Percentiles rank a stretch among this genome's conserved stretches.
Conservation (phyloP, 2,888 invertebrate genomes). For the Euproctis similis region DNA sequence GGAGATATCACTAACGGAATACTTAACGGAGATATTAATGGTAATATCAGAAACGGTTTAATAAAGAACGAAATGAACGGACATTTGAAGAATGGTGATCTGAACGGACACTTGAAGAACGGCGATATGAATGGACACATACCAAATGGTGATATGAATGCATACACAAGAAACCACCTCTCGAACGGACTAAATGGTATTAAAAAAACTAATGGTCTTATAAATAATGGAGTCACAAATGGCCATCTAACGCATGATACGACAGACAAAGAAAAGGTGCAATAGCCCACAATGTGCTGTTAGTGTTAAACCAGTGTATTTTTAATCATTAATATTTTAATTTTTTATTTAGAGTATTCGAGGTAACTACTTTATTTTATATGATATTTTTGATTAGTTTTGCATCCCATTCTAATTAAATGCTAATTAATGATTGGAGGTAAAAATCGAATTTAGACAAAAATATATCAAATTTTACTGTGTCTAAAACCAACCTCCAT, state of each 20-base stretch:
- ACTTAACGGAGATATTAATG: slow-evolving; percentile 18
- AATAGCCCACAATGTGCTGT: slow-evolving; percentile 32
- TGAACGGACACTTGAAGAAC: slow-evolving; percentile 20
- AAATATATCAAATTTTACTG: no score
- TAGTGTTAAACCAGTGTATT: slow-evolving; percentile 21
- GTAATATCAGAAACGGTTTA: slow-evolving; percentile 15
- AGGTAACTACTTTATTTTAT: no score
- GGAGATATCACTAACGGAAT: slow-evolving; percentile 16
- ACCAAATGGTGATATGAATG: slow-evolving; percentile 22
- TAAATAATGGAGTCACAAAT: slow-evolving; percentile 33
- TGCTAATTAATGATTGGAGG: no score
- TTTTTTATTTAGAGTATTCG: slow-evolving; percentile 13
- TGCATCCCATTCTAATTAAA: no score
- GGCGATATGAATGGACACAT: slow-evolving; percentile 20
- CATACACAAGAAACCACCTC: slow-evolving; percentile 18
- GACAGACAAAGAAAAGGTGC: slow-evolving; percentile 55
- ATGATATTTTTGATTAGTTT: no score
- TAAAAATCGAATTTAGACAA: no score
- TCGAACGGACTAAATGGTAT: slow-evolving; percentile 16
- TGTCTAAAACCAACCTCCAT: no score
- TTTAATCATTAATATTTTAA: slow-evolving; percentile 17
- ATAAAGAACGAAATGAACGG: slow-evolving; percentile 7
- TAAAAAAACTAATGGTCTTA: slow-evolving; percentile 11
- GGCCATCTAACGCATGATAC: slow-evolving; percentile 29
- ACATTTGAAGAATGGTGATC: slow-evolving; percentile 15